Evolutionary conservation across 2,113 vertebrate genomes (phyloP), one percentile per base, ranked within the genome.

Genomic region (Ciconia boyciana): DNA sequence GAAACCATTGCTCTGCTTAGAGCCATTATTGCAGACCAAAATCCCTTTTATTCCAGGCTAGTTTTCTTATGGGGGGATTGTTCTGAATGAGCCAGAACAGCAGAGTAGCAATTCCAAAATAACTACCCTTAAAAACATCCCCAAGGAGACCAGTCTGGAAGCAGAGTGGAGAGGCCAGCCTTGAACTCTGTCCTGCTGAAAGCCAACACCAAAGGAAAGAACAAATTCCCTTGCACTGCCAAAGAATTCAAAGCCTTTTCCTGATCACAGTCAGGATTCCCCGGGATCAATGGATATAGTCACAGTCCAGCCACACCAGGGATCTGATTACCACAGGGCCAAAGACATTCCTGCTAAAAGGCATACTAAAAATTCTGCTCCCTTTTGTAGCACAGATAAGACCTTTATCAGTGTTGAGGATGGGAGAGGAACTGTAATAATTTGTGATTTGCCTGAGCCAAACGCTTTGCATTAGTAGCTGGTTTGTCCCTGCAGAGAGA

Each of bases 51-150:
- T 94, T 93, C 75, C 70, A 90, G 62, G 36, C 78, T 93, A 68
- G 66, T 76, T 93, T 93, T 88, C 87, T 90, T 96, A 91, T 1
- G 46, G 29, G 11, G 43, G 49, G 34, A 80, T 82, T 93, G 87
- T 74, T 96, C 84, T 74, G 57, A 93, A 97, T 77, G 78, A 93
- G 76, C 31, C 76, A 90, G 83, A 95, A 82, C 29, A 93, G 78
- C 87, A 96, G 90, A 95, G 78, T 32, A 96, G 85, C 96, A 95
- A 97, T 94, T 97, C 87, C 93, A 88, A 94, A 97, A 96, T 94
- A 95, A 93, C 90, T 61, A 95, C 71, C 66, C 87, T 80, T 80
- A 94, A 62, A 93, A 85, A 90, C 71, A 90, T 88, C 87, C 94
- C 93, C 36, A 68, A 83, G 93, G 96, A 97, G 93, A 83, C 49